A percentile compares a stretch with the other conserved stretches of the same genome.
phyloP scores from a whole-genome alignment of 2,113 vertebrate genomes.

The Asarcornis scutulata region DNA sequence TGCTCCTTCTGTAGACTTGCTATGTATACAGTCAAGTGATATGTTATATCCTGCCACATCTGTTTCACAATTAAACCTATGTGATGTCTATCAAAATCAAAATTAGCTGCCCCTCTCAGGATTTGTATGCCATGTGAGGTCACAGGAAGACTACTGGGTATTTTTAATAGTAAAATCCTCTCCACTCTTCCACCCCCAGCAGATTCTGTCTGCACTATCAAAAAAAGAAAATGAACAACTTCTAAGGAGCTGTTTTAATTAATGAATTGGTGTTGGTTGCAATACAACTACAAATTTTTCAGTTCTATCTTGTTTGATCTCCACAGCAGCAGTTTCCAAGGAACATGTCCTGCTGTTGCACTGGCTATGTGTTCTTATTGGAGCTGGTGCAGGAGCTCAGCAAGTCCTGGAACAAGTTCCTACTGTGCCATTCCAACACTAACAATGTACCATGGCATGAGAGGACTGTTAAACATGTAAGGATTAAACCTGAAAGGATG shows the following conservation, averaged over 20 bases:
- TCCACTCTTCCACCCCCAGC: not conserved
- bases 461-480: not conserved
- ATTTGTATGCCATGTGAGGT: not conserved
- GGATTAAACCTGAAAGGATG: not conserved
- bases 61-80: not conserved
- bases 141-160: not conserved
- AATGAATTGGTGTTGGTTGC: not conserved
- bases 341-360: not conserved
- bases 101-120: not conserved
- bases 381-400: not conserved
- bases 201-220: not conserved
- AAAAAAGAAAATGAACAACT: not conserved
- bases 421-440: not conserved
- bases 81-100: not conserved
- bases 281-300: not conserved
- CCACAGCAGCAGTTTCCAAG: not conserved
- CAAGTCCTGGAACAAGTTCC: not conserved
- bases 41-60: not conserved
- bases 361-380: not conserved
- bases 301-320: not conserved
- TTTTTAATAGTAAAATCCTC: not conserved
- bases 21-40: not conserved
- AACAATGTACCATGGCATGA: fast-evolving
- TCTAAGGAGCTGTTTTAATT: not conserved
- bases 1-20: not conserved